These are phyloP conservation scores for Platycnemis pennipes DNA, from an alignment of 2,888 invertebrate species.

Conservation along the genomic window DNA sequence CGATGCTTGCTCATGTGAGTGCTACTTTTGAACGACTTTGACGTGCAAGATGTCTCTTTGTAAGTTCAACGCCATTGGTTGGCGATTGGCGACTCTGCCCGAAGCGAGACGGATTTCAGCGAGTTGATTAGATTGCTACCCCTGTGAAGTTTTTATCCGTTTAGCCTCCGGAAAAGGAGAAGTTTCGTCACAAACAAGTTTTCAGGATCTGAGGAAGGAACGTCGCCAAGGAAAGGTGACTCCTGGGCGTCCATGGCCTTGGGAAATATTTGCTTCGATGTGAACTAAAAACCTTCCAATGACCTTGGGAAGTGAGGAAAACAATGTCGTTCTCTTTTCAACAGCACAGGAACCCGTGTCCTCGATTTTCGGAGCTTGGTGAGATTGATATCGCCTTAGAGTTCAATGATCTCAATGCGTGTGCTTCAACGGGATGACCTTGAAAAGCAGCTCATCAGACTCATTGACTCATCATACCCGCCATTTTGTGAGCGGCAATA, in stretches of 20 bases:
- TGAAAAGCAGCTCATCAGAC: no score
- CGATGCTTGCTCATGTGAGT: no score
- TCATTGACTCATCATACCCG: no score
- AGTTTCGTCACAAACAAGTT: not conserved
- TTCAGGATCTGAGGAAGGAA: not conserved
- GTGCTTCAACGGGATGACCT: no score
- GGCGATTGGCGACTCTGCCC: not conserved
- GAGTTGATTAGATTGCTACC: slow-evolving; percentile 5
- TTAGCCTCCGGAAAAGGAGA: not conserved
- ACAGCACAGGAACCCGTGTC: not conserved
- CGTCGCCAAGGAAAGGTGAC: not conserved
- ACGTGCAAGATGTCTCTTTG: no score
- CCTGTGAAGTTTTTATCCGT: not conserved
- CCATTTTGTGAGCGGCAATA: no score
- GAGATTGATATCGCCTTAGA: no score
- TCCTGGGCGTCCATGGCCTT: not conserved
- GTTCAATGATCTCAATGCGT: no score
- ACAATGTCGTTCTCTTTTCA: not conserved
- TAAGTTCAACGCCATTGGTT: no score
- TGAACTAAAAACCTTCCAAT: not conserved
- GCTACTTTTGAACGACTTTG: no score
- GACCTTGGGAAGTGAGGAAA: not conserved
- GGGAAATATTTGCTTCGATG: not conserved
- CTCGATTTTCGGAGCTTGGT: no score
- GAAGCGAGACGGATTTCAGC: not conserved